Base-by-base conservation (phyloP, 2,888 invertebrate genomes). In the Oxytorus armatus region DNA sequence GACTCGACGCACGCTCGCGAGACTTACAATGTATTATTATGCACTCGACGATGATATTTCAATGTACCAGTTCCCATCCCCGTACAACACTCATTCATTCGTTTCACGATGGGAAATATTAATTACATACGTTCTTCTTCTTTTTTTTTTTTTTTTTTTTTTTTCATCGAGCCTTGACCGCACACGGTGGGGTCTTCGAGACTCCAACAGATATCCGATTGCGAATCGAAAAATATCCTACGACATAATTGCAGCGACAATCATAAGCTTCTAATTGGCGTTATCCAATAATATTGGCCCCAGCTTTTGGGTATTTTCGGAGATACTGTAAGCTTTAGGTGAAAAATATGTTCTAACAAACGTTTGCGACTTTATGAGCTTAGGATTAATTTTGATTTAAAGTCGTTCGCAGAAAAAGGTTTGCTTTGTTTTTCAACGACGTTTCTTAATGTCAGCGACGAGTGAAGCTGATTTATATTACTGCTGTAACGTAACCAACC, bases 51-150 rank as follows among this genome's bases (percentile, higher is more conserved):
- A 39, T 18, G 42, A 55, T 51, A 55, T 47, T 74, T 70, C 23
- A 21, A 33, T 47, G 65, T 65, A 74, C 55, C 65, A 66, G 44
- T 74, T 74, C 55, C 65, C 74, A 74, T 55, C 36, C 44, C 10
- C 10, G 8, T 42, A 11, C 33, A n/a, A 10, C 29, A 16, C 44
- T 39, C 49, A 42, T 59, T 49, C 59, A 66, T 57, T 75, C 42
- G n/a, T 69, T 63, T 39, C 16, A 33, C 44, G 21, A 66, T 49
- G 8, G 11, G 18, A 36, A 18, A 47, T 66, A 57, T 66, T 55
- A 29, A 55, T 55, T 36, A 65, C 44, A n/a, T n/a, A n/a, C n/a
- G n/a, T n/a, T n/a, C n/a, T n/a, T n/a, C n/a, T n/a, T n/a, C n/a
- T n/a, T n/a, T n/a, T n/a, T n/a, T n/a, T n/a, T n/a, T n/a, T n/a